Conservation (phyloP, 2,888 invertebrate genomes). For the Eurois occulta region DNA sequence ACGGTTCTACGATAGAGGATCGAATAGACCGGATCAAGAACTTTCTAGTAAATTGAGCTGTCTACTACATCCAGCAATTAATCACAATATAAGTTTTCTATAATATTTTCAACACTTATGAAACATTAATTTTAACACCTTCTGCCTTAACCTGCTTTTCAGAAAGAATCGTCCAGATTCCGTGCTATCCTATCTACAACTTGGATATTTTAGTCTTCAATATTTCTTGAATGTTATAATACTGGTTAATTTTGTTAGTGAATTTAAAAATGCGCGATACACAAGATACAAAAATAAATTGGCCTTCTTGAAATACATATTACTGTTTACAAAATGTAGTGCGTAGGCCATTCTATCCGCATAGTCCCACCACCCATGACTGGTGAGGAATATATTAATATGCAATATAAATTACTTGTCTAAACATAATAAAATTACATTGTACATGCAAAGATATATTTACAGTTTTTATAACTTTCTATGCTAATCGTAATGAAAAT, state of each 20-base stretch:
- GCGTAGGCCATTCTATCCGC: constrained; percentile 75
- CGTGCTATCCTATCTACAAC: constrained; percentile 30
- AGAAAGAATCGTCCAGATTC: constrained; percentile 29
- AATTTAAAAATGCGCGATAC: constrained; percentile 70
- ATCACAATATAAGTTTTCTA: constrained; percentile 63
- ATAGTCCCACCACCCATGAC: constrained; percentile 67
- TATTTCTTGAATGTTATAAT: constrained; percentile 69
- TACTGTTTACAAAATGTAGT: constrained; percentile 61
- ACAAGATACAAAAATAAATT: constrained; percentile 76
- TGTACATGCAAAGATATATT: constrained; percentile 82
- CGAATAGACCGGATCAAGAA: constrained; percentile 54
- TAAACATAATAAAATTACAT: constrained; percentile 74
- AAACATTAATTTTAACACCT: constrained; percentile 54
- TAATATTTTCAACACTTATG: constrained; percentile 61
- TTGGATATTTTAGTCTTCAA: constrained; percentile 51
- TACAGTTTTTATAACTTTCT: constrained; percentile 77
- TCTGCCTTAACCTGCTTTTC: constrained; percentile 27
- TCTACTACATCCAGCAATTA: constrained; percentile 57
- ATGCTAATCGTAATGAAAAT: constrained; percentile 74
- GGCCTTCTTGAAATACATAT: constrained; percentile 62
- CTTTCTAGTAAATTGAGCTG: constrained; percentile 76
- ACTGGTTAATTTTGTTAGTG: constrained; percentile 78
- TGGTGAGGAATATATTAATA: constrained; percentile 74
- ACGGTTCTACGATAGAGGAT: constrained; percentile 46
- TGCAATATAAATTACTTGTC: constrained; percentile 73